Percentiles rank a stretch among this genome's conserved stretches.
Evolutionary conservation across 2,113 vertebrate species (phyloP).

Genomic region (Chaetops frenatus): DNA sequence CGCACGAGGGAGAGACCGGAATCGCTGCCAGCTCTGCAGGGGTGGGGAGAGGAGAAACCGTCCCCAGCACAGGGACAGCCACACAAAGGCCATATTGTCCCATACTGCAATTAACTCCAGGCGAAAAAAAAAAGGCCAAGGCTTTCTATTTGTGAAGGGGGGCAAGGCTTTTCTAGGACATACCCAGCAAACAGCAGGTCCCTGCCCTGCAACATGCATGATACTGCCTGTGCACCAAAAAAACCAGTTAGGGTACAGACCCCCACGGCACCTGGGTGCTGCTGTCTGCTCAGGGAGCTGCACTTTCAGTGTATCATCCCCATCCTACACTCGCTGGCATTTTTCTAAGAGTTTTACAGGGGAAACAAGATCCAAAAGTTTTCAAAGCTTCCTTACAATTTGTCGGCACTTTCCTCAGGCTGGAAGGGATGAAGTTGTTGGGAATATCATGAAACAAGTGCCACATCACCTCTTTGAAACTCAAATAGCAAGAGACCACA

Average conservation of each 20-base stretch:
- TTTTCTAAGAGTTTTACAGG: background rate
- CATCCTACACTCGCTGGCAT: fast-evolving
- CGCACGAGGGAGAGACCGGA: background rate
- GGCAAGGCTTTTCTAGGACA: background rate
- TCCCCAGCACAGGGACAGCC: background rate
- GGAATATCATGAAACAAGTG: background rate
- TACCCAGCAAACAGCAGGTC: fast-evolving
- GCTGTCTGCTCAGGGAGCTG: background rate
- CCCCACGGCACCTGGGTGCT: fast-evolving
- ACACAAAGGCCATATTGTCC: slow-evolving; percentile 47
- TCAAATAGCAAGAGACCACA: background rate
- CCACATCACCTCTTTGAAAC: background rate
- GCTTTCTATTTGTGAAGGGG: background rate
- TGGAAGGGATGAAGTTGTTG: background rate
- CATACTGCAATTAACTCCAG: background rate
- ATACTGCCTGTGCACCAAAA: background rate
- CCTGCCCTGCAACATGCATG: fast-evolving
- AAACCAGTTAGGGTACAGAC: background rate
- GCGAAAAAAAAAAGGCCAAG: background rate
- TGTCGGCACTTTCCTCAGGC: background rate
- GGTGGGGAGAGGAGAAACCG: background rate
- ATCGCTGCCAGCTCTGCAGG: background rate
- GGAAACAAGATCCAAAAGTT: background rate
- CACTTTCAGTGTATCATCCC: background rate
- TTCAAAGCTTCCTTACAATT: background rate